A percentile compares a stretch with the other conserved stretches of the same genome.
phyloP scores from a whole-genome alignment of 2,797 vertebrate species.

The Rhynchotus rufescens region DNA sequence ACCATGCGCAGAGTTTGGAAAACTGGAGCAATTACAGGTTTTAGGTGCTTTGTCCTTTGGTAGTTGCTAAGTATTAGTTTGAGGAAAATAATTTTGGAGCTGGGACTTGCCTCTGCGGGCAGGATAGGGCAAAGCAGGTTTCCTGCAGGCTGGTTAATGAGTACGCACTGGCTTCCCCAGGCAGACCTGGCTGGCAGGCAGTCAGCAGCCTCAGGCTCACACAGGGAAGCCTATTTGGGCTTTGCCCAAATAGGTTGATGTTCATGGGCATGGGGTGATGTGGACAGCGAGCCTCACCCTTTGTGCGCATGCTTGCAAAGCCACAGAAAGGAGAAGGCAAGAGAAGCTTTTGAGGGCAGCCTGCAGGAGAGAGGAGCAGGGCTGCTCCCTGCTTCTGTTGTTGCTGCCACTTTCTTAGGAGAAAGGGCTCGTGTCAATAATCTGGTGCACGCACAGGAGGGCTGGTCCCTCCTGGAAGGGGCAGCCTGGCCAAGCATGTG shows the following conservation, averaged over 20 bases:
- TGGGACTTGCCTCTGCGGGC: background rate
- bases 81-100: background rate
- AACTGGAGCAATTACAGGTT: background rate
- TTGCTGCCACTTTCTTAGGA: background rate
- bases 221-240: background rate
- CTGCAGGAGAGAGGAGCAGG: background rate
- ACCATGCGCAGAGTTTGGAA: background rate
- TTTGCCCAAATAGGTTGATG: background rate
- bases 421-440: accelerated
- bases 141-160: background rate
- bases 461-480: background rate
- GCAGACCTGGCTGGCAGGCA: background rate
- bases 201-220: background rate
- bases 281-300: background rate
- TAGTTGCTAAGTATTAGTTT: background rate
- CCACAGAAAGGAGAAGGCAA: background rate
- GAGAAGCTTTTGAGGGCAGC: background rate
- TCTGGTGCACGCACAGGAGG: background rate
- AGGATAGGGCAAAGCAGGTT: background rate
- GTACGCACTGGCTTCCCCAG: background rate
- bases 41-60: background rate
- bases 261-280: background rate
- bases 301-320: background rate
- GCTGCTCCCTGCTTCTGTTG: background rate
- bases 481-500: background rate